Evolutionary conservation across 2,888 invertebrate species (phyloP), one percentile per base, ranked within the genome.

Genomic region (Chromoteleia sp.): DNA sequence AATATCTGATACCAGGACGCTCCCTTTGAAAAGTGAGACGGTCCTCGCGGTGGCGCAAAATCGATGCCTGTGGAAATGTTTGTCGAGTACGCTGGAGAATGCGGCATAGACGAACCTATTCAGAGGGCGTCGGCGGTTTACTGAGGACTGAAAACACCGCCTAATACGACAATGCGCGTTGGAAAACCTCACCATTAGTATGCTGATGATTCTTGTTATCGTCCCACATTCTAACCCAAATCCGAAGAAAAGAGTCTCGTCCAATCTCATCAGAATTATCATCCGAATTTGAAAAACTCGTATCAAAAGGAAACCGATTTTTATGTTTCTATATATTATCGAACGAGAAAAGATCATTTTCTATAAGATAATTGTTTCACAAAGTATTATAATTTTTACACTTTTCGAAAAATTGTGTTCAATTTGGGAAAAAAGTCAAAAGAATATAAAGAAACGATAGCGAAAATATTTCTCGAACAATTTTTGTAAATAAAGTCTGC

Each of bases 131-230:
- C 59, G 63, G 63, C 25, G 63, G 77, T 71, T 77, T 54, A 52
- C 71, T 21, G 65, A 58, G 41, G 65, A 50, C 58, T 71, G 52
- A 58, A 65, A 78, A 78, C 65, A 65, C 77, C 39, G 50, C 30
- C 71, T 19, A 58, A 63, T 65, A 58, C 50, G 68, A 71, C 71
- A 78, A 71, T 71, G 77, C 56, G 33, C 8, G 70, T 5, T 77
- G 70, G 45, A 77, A 77, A 77, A 77, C 70, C 77, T 70, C 48
- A 25, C 54, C 70, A 70, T 77, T 70, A 77, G 70, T 61, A 78
- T 78, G 70, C 71, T 71, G 77, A 71, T 78, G 77, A 71, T 78
- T 61, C 71, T 78, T 56, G 70, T 78, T 78, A 78, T 63, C 58
- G 56, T 8, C 58, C n/a, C 43, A 71, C 56, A 78, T 78, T 78